These are phyloP conservation scores for Monochamus saltuarius DNA, from an alignment of 1,140 invertebrate genomes.

Conservation along the genomic window DNA sequence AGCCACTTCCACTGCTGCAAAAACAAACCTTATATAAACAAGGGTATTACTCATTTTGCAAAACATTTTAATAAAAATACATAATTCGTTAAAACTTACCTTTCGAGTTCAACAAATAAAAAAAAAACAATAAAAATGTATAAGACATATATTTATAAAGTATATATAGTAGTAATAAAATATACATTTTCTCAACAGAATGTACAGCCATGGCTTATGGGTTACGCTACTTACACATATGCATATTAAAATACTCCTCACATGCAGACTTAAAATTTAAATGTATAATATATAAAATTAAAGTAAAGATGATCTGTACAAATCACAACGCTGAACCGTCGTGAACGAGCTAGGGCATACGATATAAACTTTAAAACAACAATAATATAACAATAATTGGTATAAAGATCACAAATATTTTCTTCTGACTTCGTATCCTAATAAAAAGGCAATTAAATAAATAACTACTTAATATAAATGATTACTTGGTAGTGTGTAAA, in stretches of 20 bases:
- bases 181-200: conserved; percentile 13
- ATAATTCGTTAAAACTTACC: too few species aligned
- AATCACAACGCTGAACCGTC: background rate
- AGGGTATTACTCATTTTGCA: too few species aligned
- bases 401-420: background rate
- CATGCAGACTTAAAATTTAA: conserved; percentile 3
- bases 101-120: background rate
- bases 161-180: conserved; percentile 11
- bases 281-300: conserved; percentile 1
- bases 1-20: too few species aligned
- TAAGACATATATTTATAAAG: background rate
- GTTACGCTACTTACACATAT: conserved; percentile 1
- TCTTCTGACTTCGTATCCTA: too few species aligned
- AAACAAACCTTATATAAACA: too few species aligned
- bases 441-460: background rate
- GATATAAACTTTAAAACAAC: background rate
- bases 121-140: background rate
- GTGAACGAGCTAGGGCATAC: background rate
- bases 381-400: background rate
- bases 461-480: background rate
- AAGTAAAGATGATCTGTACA: background rate
- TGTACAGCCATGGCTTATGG: conserved; percentile 1
- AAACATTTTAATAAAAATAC: too few species aligned
- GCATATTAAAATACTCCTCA: background rate
- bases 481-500: background rate